Base-by-base conservation (phyloP, 2,113 vertebrate species). In the Amphiprion percula region DNA sequence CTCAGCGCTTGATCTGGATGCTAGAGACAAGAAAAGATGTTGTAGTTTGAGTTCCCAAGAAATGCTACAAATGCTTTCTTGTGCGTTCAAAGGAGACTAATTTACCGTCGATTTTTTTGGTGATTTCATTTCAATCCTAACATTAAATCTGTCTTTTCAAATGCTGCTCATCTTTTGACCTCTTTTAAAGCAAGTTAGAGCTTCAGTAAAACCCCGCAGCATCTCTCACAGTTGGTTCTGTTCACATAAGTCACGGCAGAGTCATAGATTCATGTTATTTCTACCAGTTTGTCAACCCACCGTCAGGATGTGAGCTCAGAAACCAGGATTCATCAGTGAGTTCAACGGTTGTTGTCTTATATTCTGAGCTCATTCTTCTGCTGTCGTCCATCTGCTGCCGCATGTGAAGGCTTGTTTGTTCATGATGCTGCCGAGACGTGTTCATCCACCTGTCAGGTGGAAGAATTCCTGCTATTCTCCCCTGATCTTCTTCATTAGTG, bases 211-310 rank as follows among this genome's bases (percentile, higher is more conserved):
- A 63, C 33, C 19, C 14, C 8, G 19, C 44, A n/a, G 14, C 11
- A 8, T 69, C 39, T 44, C 63, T 37, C 55, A 30, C 77, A 75
- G 62, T 37, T 49, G 66, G 62, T 17, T 17, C 44, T 74, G 60
- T 54, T 68, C 16, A 59, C 37, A 9, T 19, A 55, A 21, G 17
- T 70, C 60, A 58, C 2, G 39, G 16, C 33, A 37, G 64, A 79
- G 52, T 55, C 77, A 53, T n/a, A 10, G 70, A 78, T 54, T 73
- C 0, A 14, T 7, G 50, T 47, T 77, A 52, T 79, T 83, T 55
- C 58, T 61, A 72, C 86, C 82, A 74, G 4, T 33, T 74, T 81
- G 30, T 81, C 86, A 80, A 41, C 84, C 86, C 84, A 88, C 88
- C 26, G 17, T 68, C 81, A 75, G 66, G 62, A 79, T 85, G 86